Evolutionary conservation across 2,113 vertebrate species (phyloP).

Genomic region (Variabilichromis moorii): DNA sequence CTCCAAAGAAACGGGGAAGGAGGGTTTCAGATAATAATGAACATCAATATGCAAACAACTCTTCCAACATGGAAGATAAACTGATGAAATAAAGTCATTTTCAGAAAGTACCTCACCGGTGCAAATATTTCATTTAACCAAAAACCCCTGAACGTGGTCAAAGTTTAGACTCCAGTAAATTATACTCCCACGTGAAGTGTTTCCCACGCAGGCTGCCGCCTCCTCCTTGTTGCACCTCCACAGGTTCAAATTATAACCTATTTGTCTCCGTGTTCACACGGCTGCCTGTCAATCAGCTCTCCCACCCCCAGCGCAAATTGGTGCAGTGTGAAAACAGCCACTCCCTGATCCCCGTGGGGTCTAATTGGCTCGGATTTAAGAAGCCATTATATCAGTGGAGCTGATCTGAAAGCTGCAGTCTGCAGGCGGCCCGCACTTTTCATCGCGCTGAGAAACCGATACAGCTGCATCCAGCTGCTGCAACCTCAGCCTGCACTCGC

Average conservation of each 20-base stretch:
- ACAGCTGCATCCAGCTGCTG: conserved; percentile 1
- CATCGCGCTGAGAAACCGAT: conserved; percentile 16
- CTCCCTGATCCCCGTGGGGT: conserved; percentile 37
- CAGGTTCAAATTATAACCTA: conserved; percentile 41
- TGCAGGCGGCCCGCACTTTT: conserved; percentile 20
- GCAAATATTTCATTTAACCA: neutral
- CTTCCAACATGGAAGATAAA: neutral
- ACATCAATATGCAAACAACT: neutral
- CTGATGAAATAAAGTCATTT: accelerated
- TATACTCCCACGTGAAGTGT: neutral
- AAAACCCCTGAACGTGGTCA: neutral
- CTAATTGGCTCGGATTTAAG: conserved; percentile 61
- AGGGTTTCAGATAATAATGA: neutral
- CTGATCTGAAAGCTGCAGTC: conserved; percentile 41
- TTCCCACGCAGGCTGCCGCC: neutral
- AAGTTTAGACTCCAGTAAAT: neutral
- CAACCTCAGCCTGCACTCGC: neutral
- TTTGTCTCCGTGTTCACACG: conserved; percentile 50
- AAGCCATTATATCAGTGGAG: conserved; percentile 43
- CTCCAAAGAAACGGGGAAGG: neutral
- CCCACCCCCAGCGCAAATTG: conserved; percentile 40
- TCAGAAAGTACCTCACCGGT: neutral
- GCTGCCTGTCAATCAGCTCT: conserved; percentile 42
- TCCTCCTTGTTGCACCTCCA: conserved; percentile 18
- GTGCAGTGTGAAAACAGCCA: conserved; percentile 55